Base-by-base conservation (phyloP, 2,797 vertebrate species). In the Xenops minutus region DNA sequence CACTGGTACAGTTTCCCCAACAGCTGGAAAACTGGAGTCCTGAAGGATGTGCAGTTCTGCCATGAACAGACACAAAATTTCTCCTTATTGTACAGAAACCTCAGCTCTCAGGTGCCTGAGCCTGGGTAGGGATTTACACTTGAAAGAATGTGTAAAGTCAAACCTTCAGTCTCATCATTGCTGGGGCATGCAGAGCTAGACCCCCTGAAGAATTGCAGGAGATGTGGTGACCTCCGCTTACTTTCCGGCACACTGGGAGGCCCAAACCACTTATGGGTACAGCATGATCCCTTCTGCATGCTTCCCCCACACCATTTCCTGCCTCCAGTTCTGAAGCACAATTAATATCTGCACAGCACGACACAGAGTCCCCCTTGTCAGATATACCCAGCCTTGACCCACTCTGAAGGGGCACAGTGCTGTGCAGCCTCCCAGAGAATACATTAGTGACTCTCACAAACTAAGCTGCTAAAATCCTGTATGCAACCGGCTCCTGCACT, bases 61-160 rank as follows among this genome's bases (percentile, higher is more conserved):
- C 1, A 1, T 2, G 22, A 5, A 4, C 9, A 22, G 52, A 55
- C 30, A 7, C 0, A 0, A 0, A 1, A 24, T 18, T 73, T 68
- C 64, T 76, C 55, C n/a, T 8, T 37, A 9, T 6, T 7, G 26
- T 30, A 29, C 27, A 19, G 87, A 78, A 89, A 73, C 17, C 20
- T 6, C 44, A 77, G 29, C 54, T 72, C 64, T 29, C 26, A 17
- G 43, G 8, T 18, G 14, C 27, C 75, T 14, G 55, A 37, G 26
- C 20, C 61, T 44, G 14, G 7, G 7, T 1, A 1, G 9, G 27
- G 30, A 39, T 58, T 94, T 44, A 39, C 51, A 86, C 27, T 36
- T 55, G 18, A 52, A 49, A 48, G 18, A 51, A 88, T 0, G 0
- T 5, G 19, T 19, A 2, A 83, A 77, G 39, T 5, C 5, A 2